These are phyloP conservation scores for Alsophila aescularia DNA, from an alignment of 2,888 invertebrate genomes.

Conservation along the genomic window DNA sequence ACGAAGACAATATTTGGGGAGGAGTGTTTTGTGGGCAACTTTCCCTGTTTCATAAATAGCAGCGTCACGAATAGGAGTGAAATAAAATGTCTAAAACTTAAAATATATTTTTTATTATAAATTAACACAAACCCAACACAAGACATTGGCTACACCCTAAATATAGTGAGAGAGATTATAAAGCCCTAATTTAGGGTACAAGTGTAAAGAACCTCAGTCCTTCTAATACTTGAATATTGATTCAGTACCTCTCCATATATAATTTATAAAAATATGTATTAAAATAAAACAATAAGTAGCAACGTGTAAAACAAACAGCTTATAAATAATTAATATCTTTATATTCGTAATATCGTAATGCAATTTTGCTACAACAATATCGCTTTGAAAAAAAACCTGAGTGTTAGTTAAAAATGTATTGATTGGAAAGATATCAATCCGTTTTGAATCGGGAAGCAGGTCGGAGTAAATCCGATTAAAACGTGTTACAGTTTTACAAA, in stretches of 20 bases:
- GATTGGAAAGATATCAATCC: no score
- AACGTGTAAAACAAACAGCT: slow-evolving; percentile 11
- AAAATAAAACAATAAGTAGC: slow-evolving; percentile 41
- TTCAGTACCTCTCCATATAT: slow-evolving; percentile 48
- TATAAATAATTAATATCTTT: slow-evolving; percentile 16
- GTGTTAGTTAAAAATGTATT: no score
- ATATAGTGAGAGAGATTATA: slow-evolving; percentile 76
- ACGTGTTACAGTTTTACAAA: no score
- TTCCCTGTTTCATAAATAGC: neutral
- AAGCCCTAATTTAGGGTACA: slow-evolving; percentile 85
- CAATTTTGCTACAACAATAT: neutral
- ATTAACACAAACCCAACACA: slow-evolving; percentile 83
- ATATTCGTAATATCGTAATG: neutral
- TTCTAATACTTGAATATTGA: slow-evolving; percentile 78
- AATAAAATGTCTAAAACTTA: slow-evolving; percentile 52
- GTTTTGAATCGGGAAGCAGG: no score
- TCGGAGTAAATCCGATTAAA: no score
- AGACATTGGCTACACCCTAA: slow-evolving; percentile 75
- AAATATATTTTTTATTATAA: slow-evolving; percentile 83
- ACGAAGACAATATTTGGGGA: no score
- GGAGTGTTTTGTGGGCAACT: no score
- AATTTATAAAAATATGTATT: slow-evolving; percentile 33
- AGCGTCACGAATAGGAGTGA: neutral
- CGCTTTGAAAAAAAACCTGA: no score
- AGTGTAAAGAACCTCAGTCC: slow-evolving; percentile 81